A percentile compares a stretch with the other conserved stretches of the same genome.
phyloP scores from a whole-genome alignment of 2,797 vertebrate species.

The Chaetodon trifasciatus region DNA sequence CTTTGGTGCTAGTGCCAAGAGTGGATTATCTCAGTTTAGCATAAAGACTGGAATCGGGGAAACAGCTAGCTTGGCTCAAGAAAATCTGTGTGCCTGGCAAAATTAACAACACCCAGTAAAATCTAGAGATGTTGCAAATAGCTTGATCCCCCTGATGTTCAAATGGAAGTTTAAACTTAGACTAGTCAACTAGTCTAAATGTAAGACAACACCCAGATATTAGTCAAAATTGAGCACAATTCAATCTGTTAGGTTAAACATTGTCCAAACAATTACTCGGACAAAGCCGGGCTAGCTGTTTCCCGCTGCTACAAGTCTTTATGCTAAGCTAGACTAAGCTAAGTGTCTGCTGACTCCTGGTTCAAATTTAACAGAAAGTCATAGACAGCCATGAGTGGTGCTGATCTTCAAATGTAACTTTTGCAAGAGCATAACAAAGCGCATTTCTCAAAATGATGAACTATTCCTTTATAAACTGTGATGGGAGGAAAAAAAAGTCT shows the following conservation, averaged over 20 bases:
- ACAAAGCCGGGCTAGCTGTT: neutral
- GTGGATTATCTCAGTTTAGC: neutral
- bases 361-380: neutral
- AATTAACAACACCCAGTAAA: neutral
- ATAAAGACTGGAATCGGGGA: neutral
- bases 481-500: slow-evolving; percentile 22
- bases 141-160: no score
- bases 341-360: neutral
- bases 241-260: no score
- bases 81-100: neutral
- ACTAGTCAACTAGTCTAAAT: no score
- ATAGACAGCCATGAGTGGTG: neutral
- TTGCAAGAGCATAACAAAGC: neutral
- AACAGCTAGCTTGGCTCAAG: neutral
- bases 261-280: no score
- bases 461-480: slow-evolving; percentile 21
- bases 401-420: neutral
- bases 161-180: no score
- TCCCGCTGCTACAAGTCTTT: neutral
- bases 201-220: no score
- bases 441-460: slow-evolving; percentile 23
- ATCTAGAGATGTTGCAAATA: no score
- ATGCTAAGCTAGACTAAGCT: neutral
- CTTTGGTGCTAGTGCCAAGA: neutral
- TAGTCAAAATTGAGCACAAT: no score